Evolutionary conservation across 1,140 invertebrate species (phyloP).

Genomic region (Metaphire vulgaris): DNA sequence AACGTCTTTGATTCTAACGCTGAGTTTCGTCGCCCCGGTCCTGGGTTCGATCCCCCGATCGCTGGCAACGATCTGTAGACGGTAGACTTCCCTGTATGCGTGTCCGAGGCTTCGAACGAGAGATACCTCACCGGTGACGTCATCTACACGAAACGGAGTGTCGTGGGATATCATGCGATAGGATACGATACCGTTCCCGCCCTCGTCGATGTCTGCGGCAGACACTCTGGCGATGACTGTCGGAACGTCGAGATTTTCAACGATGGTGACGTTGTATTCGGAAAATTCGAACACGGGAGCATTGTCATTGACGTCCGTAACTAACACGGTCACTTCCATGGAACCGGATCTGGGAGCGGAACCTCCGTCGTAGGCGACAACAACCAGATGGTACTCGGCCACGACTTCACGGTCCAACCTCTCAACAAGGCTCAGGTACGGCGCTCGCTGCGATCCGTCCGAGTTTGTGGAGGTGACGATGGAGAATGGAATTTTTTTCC

Average conservation of each 20-base stretch:
- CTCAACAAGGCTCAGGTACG: constrained; percentile 49
- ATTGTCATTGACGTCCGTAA: constrained; percentile 15
- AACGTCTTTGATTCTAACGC: constrained; percentile 43
- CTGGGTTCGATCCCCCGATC: background rate
- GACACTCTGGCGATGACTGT: constrained; percentile 62
- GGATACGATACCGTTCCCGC: constrained; percentile 17
- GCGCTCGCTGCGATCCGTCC: constrained; percentile 1
- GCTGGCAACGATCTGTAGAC: background rate
- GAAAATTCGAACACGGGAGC: constrained; percentile 8
- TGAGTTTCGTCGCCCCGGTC: background rate
- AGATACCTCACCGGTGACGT: background rate
- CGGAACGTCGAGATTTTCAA: background rate
- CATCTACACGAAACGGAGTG: background rate
- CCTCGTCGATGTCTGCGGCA: constrained; percentile 10
- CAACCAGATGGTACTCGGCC: constrained; percentile 67
- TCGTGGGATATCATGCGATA: constrained; percentile 36
- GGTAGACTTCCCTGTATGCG: background rate
- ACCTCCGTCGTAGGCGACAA: constrained; percentile 54
- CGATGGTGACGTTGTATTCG: constrained; percentile 4
- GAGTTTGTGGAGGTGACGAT: background rate
- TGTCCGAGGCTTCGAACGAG: background rate
- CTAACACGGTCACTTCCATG: background rate
- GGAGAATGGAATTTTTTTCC: background rate
- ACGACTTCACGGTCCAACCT: constrained; percentile 74
- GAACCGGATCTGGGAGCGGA: background rate